Evolutionary conservation across 2,797 vertebrate genomes (phyloP), one percentile per base, ranked within the genome.

Genomic region (Acrossocheilus fasciatus): DNA sequence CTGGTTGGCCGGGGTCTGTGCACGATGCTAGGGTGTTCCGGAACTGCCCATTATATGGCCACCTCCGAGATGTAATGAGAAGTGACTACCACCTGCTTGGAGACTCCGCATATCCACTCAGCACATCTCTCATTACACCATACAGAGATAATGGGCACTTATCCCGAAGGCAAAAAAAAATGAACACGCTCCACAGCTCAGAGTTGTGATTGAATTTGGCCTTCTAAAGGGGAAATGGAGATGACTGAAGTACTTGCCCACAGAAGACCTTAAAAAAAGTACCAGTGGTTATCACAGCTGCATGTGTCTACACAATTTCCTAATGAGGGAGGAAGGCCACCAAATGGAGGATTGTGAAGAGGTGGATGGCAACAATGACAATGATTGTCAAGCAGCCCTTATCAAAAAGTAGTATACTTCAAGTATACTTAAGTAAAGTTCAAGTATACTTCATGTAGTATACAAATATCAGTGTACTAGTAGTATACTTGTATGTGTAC

Each of bases 21-120:
- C 43, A 8, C 11, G 68, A 83, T 52, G 88, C 75, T 43, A 76
- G 26, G 20, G 10, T 72, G 69, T 72, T 72, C 43, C 10, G 4
- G 5, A 72, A 43, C 39, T 72, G 20, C 69, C 20, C 30, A 66
- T 66, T 34, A 47, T 47, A 72, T 41, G 39, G 39, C 39, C 39
- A 41, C 43, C 69, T 72, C 69, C 69, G 43, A 39, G 69, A 70
- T 70, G 36, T 41, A 23, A 41, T 41, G 68, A 23, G 18, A 72
- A 72, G 39, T 43, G 68, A 23, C 69, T 43, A 43, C 39, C 36
- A 43, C 36, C 69, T 72, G 20, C 20, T 72, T 72, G 39, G 69
- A 72, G 69, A 43, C 69, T 72, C 64, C 12, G 3, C 30, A 36
- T 70, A 41, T 18, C 68, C 39, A 41, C 68, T 70, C 68, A 41